Percentiles rank a stretch among this genome's conserved stretches.
These are phyloP conservation scores for Coregonus suidteri DNA, from an alignment of 2,797 vertebrate genomes.

Conservation along the genomic window DNA sequence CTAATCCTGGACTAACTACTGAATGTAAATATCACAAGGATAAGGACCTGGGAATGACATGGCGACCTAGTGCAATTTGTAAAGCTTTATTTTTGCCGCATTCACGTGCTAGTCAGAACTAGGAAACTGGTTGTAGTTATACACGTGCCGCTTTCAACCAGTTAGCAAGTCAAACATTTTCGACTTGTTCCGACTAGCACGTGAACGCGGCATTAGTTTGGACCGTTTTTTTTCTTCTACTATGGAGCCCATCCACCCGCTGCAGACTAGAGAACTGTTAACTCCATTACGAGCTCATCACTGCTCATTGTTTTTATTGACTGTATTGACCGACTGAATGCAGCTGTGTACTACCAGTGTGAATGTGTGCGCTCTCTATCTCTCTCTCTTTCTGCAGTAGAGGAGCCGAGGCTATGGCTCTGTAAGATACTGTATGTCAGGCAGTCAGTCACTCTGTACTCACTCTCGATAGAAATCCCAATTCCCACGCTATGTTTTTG, in stretches of 20 bases:
- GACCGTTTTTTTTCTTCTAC: constrained; percentile 5
- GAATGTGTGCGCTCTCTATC: constrained; percentile 61
- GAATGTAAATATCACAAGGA: constrained; percentile 74
- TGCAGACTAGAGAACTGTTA: constrained; percentile 1
- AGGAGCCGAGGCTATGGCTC: constrained; percentile 17
- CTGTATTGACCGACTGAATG: constrained; percentile 52
- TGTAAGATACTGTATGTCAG: constrained; percentile 29
- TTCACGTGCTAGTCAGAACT: no score
- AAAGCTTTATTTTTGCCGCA: constrained; percentile 54
- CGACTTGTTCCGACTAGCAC: no score
- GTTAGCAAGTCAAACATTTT: no score
- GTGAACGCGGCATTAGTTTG: constrained; percentile 13
- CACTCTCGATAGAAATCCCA: not conserved
- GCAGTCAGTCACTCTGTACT: constrained; percentile 9
- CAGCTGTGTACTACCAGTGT: constrained; percentile 43
- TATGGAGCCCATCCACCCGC: constrained; percentile 17
- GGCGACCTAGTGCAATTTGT: constrained; percentile 70
- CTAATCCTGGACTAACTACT: constrained; percentile 59
- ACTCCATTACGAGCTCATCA: constrained; percentile 19
- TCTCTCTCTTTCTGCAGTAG: not conserved
- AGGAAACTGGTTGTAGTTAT: no score
- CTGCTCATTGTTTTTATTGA: constrained; percentile 11
- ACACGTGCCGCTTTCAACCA: no score
- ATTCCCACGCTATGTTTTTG: not conserved
- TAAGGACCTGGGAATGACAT: constrained; percentile 39